These are phyloP conservation scores for Octomys mimax DNA, from an alignment of 2,797 vertebrate species.

Conservation along the genomic window DNA sequence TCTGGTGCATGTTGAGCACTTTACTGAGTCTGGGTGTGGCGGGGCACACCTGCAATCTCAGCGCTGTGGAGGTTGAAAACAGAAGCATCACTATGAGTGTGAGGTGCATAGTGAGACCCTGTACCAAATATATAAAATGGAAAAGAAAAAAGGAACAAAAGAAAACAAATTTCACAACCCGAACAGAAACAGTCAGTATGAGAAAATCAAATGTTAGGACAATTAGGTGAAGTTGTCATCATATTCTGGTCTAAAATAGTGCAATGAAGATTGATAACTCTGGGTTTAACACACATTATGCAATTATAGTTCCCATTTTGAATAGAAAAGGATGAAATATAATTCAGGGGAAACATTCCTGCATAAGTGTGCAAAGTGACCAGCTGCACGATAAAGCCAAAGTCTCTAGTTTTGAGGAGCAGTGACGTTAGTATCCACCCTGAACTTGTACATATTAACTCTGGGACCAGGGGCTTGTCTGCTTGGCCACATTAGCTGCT, in stretches of 20 bases:
- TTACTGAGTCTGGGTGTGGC: too few species aligned
- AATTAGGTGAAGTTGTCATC: neutral
- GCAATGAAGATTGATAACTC: neutral
- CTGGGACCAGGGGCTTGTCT: neutral
- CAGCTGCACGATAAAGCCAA: neutral
- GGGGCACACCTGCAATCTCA: too few species aligned
- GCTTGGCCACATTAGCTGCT: neutral
- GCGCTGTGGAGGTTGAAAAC: too few species aligned
- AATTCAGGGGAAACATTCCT: neutral
- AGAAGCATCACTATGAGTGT: too few species aligned
- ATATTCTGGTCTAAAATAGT: neutral
- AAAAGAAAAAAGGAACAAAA: neutral
- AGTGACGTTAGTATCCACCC: rapidly evolving
- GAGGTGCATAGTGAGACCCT: too few species aligned
- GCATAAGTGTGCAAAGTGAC: neutral
- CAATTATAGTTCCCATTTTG: neutral
- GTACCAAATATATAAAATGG: too few species aligned
- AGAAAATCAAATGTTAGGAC: neutral
- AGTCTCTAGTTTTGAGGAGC: neutral
- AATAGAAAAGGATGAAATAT: neutral
- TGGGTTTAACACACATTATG: neutral
- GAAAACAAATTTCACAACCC: neutral
- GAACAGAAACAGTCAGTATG: neutral
- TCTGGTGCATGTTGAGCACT: too few species aligned
- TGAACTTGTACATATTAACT: neutral